Conservation (phyloP, 2,113 vertebrate species). For the Probosciger aterrimus region DNA sequence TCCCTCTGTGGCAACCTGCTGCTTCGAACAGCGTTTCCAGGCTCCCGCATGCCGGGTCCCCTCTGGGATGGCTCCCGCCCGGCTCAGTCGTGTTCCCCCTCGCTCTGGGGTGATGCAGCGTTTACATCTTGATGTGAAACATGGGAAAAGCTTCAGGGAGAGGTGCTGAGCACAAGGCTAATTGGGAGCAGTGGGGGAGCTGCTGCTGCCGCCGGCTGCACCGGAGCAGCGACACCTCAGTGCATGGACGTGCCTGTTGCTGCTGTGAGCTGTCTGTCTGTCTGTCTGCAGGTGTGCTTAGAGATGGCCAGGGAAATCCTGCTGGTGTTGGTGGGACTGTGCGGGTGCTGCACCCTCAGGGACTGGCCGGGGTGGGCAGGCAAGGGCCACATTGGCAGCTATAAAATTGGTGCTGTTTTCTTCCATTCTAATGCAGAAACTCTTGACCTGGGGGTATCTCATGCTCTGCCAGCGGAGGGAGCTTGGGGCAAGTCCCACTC, state of each 20-base stretch:
- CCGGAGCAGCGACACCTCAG: fast-evolving
- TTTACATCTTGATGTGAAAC: background rate
- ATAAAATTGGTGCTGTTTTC: background rate
- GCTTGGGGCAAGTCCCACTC: background rate
- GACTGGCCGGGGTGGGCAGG: too few species aligned
- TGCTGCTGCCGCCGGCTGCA: fast-evolving
- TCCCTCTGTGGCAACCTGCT: background rate
- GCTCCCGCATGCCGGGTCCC: background rate
- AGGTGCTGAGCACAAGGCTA: background rate
- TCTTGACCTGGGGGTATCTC: background rate
- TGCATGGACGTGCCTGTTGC: background rate
- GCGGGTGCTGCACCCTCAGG: background rate
- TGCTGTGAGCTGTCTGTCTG: background rate
- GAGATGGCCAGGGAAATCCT: background rate
- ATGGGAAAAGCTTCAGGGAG: background rate
- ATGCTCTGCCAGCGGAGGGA: background rate
- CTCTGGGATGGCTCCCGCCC: background rate
- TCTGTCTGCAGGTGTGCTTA: background rate
- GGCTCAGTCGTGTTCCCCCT: background rate
- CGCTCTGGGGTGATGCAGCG: background rate
- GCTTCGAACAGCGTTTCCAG: background rate
- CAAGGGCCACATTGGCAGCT: background rate
- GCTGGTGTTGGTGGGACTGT: background rate
- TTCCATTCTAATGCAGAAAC: background rate
- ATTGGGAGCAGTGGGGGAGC: fast-evolving